These are phyloP conservation scores for Philonicus albiceps DNA, from an alignment of 2,888 invertebrate species.

Conservation along the genomic window DNA sequence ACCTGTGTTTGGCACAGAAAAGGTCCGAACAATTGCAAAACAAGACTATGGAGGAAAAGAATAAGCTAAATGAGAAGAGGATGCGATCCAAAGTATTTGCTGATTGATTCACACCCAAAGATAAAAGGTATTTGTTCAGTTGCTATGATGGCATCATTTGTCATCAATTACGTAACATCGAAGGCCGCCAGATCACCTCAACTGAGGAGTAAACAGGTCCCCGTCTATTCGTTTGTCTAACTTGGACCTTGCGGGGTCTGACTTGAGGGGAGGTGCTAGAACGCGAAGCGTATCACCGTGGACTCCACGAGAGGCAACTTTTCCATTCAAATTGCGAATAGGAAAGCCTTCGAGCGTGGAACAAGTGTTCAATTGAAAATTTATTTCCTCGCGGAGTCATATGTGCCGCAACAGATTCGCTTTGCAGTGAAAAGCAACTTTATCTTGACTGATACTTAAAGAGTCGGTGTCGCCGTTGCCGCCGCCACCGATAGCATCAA, in stretches of 20 bases:
- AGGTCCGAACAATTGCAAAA: not conserved
- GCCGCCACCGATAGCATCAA: not conserved
- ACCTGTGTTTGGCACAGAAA: not conserved
- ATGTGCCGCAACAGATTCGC: not conserved
- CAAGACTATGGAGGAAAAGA: not conserved
- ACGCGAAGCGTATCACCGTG: not conserved
- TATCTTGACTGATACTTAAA: not conserved
- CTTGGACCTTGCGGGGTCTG: not conserved
- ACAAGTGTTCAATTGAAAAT: slow-evolving; percentile 40
- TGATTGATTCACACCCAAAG: slow-evolving; percentile 33
- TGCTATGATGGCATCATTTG: slow-evolving; percentile 41
- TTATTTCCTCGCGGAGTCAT: slow-evolving; percentile 30
- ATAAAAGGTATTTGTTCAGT: slow-evolving; percentile 33
- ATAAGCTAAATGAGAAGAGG: not conserved
- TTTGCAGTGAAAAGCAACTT: not conserved
- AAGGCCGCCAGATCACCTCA: slow-evolving; percentile 36
- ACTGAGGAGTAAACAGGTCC: slow-evolving; percentile 28
- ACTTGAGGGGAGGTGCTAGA: not conserved
- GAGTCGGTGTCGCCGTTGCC: not conserved
- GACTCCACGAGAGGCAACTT: not conserved
- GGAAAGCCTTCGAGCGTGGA: slow-evolving; percentile 29
- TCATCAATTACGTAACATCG: slow-evolving; percentile 37
- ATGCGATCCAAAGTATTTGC: not conserved
- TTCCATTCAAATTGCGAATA: slow-evolving; percentile 40
- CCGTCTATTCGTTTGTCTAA: not conserved